These are phyloP conservation scores for Linnaemya tessellans DNA, from an alignment of 2,888 invertebrate species.

Conservation along the genomic window DNA sequence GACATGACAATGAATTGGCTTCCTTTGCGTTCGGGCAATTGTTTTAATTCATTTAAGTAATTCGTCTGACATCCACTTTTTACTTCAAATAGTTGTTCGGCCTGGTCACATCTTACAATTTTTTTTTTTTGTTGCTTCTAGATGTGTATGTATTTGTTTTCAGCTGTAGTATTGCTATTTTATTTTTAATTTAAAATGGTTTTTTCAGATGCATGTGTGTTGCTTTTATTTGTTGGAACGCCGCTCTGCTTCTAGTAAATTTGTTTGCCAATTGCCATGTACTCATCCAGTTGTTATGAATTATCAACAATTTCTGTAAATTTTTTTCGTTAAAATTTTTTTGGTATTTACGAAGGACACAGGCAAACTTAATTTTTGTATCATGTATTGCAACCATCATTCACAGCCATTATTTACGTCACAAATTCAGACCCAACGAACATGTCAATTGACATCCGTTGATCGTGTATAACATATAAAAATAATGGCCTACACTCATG, in stretches of 20 bases:
- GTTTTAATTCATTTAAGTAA: too few species aligned
- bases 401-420: background rate
- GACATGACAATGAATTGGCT: too few species aligned
- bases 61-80: background rate
- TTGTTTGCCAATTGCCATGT: conserved; percentile 50
- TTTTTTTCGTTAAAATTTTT: conserved; percentile 14
- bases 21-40: too few species aligned
- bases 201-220: background rate
- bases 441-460: background rate
- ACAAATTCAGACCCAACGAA: background rate
- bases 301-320: conserved; percentile 59
- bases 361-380: conserved; percentile 41
- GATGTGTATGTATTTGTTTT: conserved; percentile 9
- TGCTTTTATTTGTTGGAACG: conserved; percentile 9
- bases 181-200: background rate
- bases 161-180: conserved; percentile 3
- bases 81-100: background rate
- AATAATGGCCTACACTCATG: too few species aligned
- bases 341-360: conserved; percentile 58
- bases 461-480: too few species aligned
- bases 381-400: conserved; percentile 27
- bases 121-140: background rate
- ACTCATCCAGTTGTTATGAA: conserved; percentile 33
- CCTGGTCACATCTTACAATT: background rate
- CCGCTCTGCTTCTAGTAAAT: conserved; percentile 30